Conservation (phyloP, 2,888 invertebrate genomes). For the Hirtodrosophila histrioides region DNA sequence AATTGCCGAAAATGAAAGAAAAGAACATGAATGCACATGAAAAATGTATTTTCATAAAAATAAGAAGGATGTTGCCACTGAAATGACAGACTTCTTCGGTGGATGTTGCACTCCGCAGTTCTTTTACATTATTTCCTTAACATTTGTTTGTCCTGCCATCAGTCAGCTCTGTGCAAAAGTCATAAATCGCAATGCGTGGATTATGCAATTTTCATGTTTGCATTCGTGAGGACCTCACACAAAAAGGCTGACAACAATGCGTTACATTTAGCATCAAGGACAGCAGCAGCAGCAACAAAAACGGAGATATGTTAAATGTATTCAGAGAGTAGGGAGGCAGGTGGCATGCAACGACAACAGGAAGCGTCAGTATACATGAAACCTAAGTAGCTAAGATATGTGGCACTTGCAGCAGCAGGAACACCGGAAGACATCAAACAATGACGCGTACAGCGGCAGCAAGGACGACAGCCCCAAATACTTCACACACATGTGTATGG, state of each 20-base stretch:
- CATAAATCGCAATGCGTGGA: slow-evolving; percentile 81
- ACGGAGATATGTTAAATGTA: slow-evolving; percentile 57
- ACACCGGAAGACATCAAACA: slow-evolving; percentile 75
- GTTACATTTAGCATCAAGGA: slow-evolving; percentile 57
- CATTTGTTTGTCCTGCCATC: slow-evolving; percentile 76
- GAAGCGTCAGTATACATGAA: slow-evolving; percentile 56
- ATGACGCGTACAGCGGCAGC: slow-evolving; percentile 52
- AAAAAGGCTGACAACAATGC: slow-evolving; percentile 73
- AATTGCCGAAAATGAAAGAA: background rate
- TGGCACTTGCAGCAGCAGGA: slow-evolving; percentile 47
- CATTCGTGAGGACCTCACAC: slow-evolving; percentile 53
- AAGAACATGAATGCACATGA: slow-evolving; percentile 44
- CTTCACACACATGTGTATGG: slow-evolving; percentile 1
- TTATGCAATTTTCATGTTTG: slow-evolving; percentile 81
- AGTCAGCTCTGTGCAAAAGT: slow-evolving; percentile 72
- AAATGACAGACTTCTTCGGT: slow-evolving; percentile 55
- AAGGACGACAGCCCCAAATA: slow-evolving; percentile 36
- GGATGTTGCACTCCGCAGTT: slow-evolving; percentile 61
- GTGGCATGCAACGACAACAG: slow-evolving; percentile 46
- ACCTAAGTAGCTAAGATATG: slow-evolving; percentile 66
- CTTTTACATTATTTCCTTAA: slow-evolving; percentile 65
- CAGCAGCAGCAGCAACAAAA: slow-evolving; percentile 27
- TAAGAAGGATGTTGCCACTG: slow-evolving; percentile 42
- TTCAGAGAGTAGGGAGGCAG: slow-evolving; percentile 29
- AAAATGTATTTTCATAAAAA: slow-evolving; percentile 69